Conservation (phyloP, 1,140 invertebrate genomes). For the Asobara japonica region DNA sequence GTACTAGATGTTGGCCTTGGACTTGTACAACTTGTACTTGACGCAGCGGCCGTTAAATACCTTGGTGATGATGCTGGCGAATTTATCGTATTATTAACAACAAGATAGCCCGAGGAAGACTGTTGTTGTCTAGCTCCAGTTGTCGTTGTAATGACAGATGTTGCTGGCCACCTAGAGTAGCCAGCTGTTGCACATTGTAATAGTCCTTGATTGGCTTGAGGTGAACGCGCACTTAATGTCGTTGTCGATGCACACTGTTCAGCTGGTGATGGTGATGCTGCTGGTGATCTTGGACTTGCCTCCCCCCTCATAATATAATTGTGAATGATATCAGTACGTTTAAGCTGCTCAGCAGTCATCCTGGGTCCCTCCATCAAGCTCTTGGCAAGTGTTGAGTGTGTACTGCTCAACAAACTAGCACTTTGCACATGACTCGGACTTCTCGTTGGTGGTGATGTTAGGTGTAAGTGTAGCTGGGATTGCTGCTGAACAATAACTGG, state of each 20-base stretch:
- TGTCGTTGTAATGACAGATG: slow-evolving; percentile 63
- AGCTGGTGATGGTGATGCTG: slow-evolving; percentile 65
- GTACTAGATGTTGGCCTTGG: slow-evolving; percentile 60
- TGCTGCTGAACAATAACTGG: slow-evolving; percentile 61
- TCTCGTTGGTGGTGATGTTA: slow-evolving; percentile 59
- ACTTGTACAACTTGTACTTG: slow-evolving; percentile 55
- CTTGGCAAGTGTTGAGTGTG: slow-evolving; percentile 87
- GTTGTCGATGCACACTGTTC: slow-evolving; percentile 65
- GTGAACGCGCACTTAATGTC: slow-evolving; percentile 54
- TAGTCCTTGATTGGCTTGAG: slow-evolving; percentile 53
- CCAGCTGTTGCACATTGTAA: slow-evolving; percentile 57
- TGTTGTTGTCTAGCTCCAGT: slow-evolving; percentile 57
- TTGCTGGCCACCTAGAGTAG: slow-evolving; percentile 59
- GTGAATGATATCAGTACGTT: slow-evolving; percentile 88
- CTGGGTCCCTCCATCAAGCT: slow-evolving; percentile 88
- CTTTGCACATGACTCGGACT: slow-evolving; percentile 45
- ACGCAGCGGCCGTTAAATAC: slow-evolving; percentile 56
- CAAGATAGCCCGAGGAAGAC: slow-evolving; percentile 56
- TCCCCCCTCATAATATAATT: slow-evolving; percentile 87
- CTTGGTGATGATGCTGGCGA: slow-evolving; percentile 60
- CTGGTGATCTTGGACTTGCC: slow-evolving; percentile 66
- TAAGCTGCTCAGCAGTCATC: slow-evolving; percentile 88
- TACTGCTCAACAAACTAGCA: slow-evolving; percentile 75
- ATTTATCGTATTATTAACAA: slow-evolving; percentile 51
- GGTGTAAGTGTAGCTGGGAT: slow-evolving; percentile 65